These are phyloP conservation scores for Apis dorsata DNA, from an alignment of 1,140 invertebrate genomes.

Conservation along the genomic window DNA sequence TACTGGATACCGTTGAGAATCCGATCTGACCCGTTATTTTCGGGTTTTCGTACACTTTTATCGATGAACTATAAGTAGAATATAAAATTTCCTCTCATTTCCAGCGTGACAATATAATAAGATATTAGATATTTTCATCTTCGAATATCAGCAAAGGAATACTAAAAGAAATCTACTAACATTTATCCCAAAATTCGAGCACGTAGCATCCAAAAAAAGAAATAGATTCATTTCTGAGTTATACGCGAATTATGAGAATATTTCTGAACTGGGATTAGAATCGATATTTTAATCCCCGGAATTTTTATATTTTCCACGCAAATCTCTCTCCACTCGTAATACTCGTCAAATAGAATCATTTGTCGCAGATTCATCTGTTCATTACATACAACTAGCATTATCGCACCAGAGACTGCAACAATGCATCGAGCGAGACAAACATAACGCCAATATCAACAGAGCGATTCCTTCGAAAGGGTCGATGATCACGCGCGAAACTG, in stretches of 20 bases:
- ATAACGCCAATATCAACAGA: background rate
- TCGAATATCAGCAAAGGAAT: background rate
- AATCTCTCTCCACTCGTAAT: background rate
- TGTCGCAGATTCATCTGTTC: background rate
- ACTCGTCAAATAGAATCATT: background rate
- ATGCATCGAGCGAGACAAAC: background rate
- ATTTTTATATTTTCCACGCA: too few relatives aligned
- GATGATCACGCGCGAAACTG: constrained; percentile 2
- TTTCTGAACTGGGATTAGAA: too few relatives aligned
- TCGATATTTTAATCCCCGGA: too few relatives aligned
- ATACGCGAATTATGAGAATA: too few relatives aligned
- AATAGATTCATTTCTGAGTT: too few relatives aligned
- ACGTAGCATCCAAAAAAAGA: too few relatives aligned
- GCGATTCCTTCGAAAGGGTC: constrained; percentile 7
- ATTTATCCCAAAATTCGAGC: too few relatives aligned
- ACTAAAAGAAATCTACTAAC: too few relatives aligned
- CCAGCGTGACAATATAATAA: background rate
- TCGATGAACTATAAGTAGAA: background rate
- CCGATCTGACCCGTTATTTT: too few relatives aligned
- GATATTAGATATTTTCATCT: background rate
- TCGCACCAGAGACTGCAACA: background rate
- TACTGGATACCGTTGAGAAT: too few relatives aligned
- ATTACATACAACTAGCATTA: background rate
- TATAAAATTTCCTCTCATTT: too few relatives aligned
- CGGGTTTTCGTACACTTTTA: background rate